Evolutionary conservation across 2,888 invertebrate genomes (phyloP), one percentile per base, ranked within the genome.

Genomic region (Branchinecta sandiegonensis): DNA sequence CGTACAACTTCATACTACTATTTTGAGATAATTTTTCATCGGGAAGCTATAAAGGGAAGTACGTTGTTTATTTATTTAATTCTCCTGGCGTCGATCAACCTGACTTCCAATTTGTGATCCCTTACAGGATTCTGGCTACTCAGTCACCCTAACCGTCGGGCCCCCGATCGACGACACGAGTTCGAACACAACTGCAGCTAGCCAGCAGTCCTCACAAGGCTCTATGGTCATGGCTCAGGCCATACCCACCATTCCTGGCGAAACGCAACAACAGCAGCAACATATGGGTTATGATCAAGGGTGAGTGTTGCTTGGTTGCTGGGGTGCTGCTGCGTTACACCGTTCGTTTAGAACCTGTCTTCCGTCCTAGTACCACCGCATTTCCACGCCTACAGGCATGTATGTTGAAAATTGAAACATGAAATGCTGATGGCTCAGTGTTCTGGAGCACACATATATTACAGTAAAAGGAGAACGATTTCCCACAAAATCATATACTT

Each of bases 61-160:
- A 5, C 37, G 37, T 37, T 37, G 37, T 37, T 37, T 37, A 37
- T 23, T 23, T 23, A 23, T 23, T 23, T 37, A 37, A 37, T 37
- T 37, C 37, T 37, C 37, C 37, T 37, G 37, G 37, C 6, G 37
- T 37, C 37, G 6, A 37, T 37, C 37, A 37, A 37, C 37, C 6
- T 37, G 37, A 37, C 37, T 37, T 37, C 37, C 5, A 37, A 37
- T 37, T 37, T 37, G 37, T 37, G 37, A 37, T 37, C 23, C n/a
- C 56, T 56, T 56, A 8, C 63, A 56, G 79, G 94, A 92, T 76
- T 95, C 95, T 0, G 96, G 96, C 37, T 84, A 90, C 72, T 85
- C 89, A 66, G 94, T 96, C 70, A 90, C 91, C 0, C 81, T 92
- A 67, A 91, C 90, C 13, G 90, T 92, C 70, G 84, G 84, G 23